Conservation (phyloP, 92 coral and sea anemone species). For the Bergia puertoricense region DNA sequence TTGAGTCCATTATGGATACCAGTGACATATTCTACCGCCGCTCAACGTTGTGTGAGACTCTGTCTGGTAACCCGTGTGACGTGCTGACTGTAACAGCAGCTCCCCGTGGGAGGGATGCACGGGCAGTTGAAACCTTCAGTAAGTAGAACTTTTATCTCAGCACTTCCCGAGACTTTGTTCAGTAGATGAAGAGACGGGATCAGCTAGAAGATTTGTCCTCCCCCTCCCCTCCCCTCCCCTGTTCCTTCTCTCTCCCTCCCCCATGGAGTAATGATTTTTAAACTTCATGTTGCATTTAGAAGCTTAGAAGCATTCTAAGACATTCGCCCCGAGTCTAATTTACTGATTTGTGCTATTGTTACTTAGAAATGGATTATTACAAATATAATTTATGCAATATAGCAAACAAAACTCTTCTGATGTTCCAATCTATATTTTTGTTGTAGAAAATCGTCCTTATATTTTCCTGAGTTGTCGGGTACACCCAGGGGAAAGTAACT, state of each 20-base stretch:
- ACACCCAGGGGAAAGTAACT: slow-evolving; percentile 97
- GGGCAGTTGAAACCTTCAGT: slow-evolving; percentile 66
- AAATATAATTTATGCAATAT: background rate
- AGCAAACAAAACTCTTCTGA: background rate
- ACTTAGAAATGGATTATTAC: too few relatives aligned
- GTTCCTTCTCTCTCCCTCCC: too few relatives aligned
- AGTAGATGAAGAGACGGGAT: background rate
- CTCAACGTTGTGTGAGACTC: slow-evolving; percentile 81
- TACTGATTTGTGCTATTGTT: too few relatives aligned
- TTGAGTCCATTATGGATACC: slow-evolving; percentile 72
- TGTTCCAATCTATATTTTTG: background rate
- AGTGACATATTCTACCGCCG: slow-evolving; percentile 85
- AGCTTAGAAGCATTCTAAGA: background rate
- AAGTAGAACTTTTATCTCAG: slow-evolving; percentile 29
- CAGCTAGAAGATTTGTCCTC: background rate
- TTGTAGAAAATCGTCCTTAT: slow-evolving; percentile 83
- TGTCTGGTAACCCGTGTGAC: slow-evolving; percentile 96
- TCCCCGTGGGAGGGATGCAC: slow-evolving; percentile 67
- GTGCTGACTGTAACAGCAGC: slow-evolving; percentile 91
- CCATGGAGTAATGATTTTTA: too few relatives aligned
- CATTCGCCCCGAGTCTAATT: background rate
- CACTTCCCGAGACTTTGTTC: background rate
- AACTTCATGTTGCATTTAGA: background rate
- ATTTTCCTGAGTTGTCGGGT: slow-evolving; percentile 91
- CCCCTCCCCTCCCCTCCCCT: too few relatives aligned